Evolutionary conservation across 1,140 invertebrate species (phyloP).

Genomic region (Drosophila tsacasi): DNA sequence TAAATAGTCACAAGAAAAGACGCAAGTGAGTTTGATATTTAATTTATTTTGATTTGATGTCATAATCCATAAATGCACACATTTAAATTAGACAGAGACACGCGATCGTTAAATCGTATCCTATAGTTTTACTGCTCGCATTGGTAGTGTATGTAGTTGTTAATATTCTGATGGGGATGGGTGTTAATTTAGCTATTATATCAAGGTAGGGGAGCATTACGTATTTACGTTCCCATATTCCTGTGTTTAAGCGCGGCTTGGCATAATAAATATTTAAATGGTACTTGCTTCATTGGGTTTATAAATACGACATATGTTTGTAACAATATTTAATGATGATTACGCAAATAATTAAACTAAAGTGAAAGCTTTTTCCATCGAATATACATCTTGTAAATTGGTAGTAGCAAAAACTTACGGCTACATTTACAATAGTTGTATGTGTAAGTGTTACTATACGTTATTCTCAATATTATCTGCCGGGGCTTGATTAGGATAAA

Average conservation of each 20-base stretch:
- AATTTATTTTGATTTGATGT: conserved; percentile 81
- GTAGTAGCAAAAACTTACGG: conserved; percentile 81
- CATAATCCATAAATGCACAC: conserved; percentile 78
- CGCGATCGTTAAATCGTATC: conserved; percentile 64
- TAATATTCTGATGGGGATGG: conserved; percentile 28
- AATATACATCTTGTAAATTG: conserved; percentile 82
- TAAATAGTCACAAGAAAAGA: background rate
- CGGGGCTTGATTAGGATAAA: conserved; percentile 19
- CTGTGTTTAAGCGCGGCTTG: conserved; percentile 72
- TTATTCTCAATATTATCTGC: conserved; percentile 32
- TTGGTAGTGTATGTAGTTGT: conserved; percentile 39
- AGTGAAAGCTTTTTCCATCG: conserved; percentile 81
- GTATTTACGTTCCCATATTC: conserved; percentile 60
- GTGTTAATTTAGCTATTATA: conserved; percentile 70
- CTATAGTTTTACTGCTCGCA: conserved; percentile 54
- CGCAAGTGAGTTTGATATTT: conserved; percentile 28
- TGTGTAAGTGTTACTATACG: conserved; percentile 22
- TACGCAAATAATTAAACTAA: conserved; percentile 83
- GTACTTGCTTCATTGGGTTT: conserved; percentile 48
- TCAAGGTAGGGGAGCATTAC: conserved; percentile 47
- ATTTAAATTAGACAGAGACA: conserved; percentile 83
- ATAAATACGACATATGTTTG: conserved; percentile 81
- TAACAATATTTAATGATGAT: conserved; percentile 80
- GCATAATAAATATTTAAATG: conserved; percentile 76
- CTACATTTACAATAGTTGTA: conserved; percentile 74